Base-by-base conservation (phyloP, 2,888 invertebrate genomes). In the Volucella inanis region DNA sequence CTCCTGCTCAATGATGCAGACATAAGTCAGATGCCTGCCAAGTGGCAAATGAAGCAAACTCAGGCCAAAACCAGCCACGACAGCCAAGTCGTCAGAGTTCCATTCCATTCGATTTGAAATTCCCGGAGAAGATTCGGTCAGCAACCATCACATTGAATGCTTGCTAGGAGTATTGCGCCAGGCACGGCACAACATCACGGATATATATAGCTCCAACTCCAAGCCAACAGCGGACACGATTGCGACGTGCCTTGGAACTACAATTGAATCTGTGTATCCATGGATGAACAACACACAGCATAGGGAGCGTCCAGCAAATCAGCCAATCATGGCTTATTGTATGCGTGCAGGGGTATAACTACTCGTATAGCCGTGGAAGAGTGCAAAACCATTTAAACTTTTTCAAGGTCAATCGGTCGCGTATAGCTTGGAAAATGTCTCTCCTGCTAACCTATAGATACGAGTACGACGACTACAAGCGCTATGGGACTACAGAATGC, bases 351-450 rank as follows among this genome's bases (percentile, higher is more conserved):
- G 55, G 38, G 38, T 18, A 22, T 22, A 22, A 22, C 22, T 22
- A 22, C 22, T 11, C 14, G 50, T 50, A 38, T 41, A 39, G 76
- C 38, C 41, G 49, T 41, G 38, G 79, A 77, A 65, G 82, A 77
- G 81, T 70, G 76, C 81, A 81, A 81, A 72, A 81, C 71, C 76
- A 81, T 76, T 85, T 81, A 72, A 85, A 81, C 81, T 72, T 85
- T 84, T 81, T 85, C 85, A 85, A 85, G 85, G 85, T 85, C 85
- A 85, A 85, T 85, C 85, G 85, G 85, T 85, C 85, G 85, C 76
- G 76, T 72, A 72, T 72, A 72, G 64, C 85, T 72, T 77, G 57
- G 54, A 45, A 64, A 84, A 49, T 67, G 61, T 71, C 81, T 85
- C 80, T 85, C 85, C 68, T 81, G 72, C 81, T 85, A 85, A 80